phyloP scores from a whole-genome alignment of 2,888 invertebrate genomes.

The Cheilosia urbana region DNA sequence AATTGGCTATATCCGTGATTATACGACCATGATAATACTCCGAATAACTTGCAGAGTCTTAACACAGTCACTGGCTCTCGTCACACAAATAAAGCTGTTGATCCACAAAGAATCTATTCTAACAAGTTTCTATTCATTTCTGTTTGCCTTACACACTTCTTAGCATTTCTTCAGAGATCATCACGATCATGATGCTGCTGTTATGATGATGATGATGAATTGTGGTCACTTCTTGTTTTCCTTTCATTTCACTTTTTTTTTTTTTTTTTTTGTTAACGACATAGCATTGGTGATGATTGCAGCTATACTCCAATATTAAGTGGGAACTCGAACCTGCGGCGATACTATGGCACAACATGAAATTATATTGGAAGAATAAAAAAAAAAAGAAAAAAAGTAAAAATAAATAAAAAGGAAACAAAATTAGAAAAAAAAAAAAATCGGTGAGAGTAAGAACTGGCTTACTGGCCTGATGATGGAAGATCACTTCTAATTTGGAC shows the following conservation, averaged over 20 bases:
- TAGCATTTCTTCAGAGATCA: slow-evolving; percentile 21
- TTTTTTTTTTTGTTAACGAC: slow-evolving; percentile 26
- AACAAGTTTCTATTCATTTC: slow-evolving; percentile 40
- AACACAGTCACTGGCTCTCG: slow-evolving; percentile 20
- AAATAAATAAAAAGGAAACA: slow-evolving; percentile 21
- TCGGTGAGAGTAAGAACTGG: slow-evolving; percentile 71
- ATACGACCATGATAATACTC: slow-evolving; percentile 48
- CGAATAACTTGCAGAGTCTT: slow-evolving; percentile 16
- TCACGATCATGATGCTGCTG: neutral
- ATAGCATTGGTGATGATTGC: slow-evolving; percentile 49
- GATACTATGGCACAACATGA: slow-evolving; percentile 59
- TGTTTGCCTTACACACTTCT: neutral
- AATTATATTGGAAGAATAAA: slow-evolving; percentile 65
- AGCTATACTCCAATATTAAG: slow-evolving; percentile 56
- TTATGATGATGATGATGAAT: slow-evolving; percentile 45
- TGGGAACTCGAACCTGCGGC: slow-evolving; percentile 65
- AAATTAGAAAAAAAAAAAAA: slow-evolving; percentile 23
- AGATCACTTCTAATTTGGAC: slow-evolving; percentile 82
- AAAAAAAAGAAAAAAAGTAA: slow-evolving; percentile 22
- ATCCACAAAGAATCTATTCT: slow-evolving; percentile 58
- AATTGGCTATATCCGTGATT: slow-evolving; percentile 67
- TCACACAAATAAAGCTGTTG: slow-evolving; percentile 33
- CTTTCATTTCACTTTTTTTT: slow-evolving; percentile 17
- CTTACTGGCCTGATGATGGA: slow-evolving; percentile 44
- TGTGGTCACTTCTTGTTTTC: slow-evolving; percentile 71